phyloP scores from a whole-genome alignment of 2,888 invertebrate genomes.

The Halocaridina rubra region DNA sequence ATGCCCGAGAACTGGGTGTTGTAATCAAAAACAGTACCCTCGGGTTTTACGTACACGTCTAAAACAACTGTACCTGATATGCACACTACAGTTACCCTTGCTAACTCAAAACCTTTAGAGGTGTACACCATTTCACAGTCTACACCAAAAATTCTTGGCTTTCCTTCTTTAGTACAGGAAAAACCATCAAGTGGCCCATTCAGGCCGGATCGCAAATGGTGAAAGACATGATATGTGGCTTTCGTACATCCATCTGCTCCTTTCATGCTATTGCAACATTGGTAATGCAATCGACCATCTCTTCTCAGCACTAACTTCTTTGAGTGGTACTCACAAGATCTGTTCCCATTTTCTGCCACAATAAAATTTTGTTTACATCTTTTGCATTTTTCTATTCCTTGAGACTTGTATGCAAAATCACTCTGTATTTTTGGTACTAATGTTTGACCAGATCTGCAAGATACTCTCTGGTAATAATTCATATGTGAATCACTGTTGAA shows the following conservation, averaged over 20 bases:
- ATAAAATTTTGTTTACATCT: conserved; percentile 48
- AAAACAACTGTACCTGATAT: conserved; percentile 61
- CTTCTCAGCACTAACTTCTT: conserved; percentile 61
- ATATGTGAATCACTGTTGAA: not conserved
- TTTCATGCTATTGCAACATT: conserved; percentile 74
- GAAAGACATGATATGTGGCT: conserved; percentile 81
- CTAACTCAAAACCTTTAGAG: conserved; percentile 65
- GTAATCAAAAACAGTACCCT: conserved; percentile 64
- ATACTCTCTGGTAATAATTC: not conserved
- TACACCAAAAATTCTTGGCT: conserved; percentile 66
- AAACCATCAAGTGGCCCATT: conserved; percentile 81
- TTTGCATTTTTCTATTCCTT: conserved; percentile 36
- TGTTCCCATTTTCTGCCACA: conserved; percentile 32
- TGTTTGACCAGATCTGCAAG: not conserved
- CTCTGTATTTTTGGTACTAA: not conserved
- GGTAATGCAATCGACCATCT: conserved; percentile 70
- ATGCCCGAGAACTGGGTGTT: conserved; percentile 69
- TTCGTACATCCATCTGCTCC: conserved; percentile 76
- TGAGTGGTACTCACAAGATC: conserved; percentile 43
- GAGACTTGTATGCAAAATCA: not conserved
- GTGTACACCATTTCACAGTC: conserved; percentile 66
- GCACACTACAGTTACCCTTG: conserved; percentile 64
- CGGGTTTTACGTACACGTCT: conserved; percentile 64
- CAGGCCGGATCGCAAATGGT: conserved; percentile 77
- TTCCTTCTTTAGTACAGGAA: conserved; percentile 73